phyloP scores from a whole-genome alignment of 2,888 invertebrate genomes.

The Andrena bucephala region DNA sequence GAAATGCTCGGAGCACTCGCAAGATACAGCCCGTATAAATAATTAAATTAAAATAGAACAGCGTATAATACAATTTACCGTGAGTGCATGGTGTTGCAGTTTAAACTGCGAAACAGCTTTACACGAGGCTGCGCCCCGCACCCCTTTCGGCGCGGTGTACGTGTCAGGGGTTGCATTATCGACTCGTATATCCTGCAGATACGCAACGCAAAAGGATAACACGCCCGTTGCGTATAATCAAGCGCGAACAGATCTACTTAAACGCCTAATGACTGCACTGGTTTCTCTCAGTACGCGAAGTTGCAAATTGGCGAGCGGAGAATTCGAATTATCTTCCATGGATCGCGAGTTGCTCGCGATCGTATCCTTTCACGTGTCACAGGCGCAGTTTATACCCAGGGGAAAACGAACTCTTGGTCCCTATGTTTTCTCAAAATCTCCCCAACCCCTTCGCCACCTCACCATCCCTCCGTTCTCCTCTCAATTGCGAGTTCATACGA shows the following conservation, averaged over 20 bases:
- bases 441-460: neutral
- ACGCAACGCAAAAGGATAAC: neutral
- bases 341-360: conserved; percentile 33
- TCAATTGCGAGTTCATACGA: conserved; percentile 33
- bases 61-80: conserved; percentile 23
- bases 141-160: neutral
- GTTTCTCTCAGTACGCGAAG: conserved; percentile 66
- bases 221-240: neutral
- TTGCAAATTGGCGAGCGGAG: conserved; percentile 32
- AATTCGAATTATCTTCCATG: conserved; percentile 28
- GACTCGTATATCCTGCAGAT: neutral
- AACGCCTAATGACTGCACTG: conserved; percentile 44
- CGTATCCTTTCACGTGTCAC: conserved; percentile 34
- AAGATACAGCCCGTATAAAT: conserved; percentile 26
- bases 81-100: neutral
- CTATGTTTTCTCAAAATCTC: conserved; percentile 71
- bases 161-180: neutral
- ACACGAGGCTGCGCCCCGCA: neutral
- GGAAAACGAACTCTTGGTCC: conserved; percentile 81
- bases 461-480: neutral
- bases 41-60: conserved; percentile 33
- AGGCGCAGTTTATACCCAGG: conserved; percentile 64
- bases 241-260: conserved; percentile 14
- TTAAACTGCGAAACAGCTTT: neutral
- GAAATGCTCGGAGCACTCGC: neutral